Evolutionary conservation across 35 echinoderm and acorn worm species (phyloP).

Genomic region (Hemicentrotus pulcherrimus): DNA sequence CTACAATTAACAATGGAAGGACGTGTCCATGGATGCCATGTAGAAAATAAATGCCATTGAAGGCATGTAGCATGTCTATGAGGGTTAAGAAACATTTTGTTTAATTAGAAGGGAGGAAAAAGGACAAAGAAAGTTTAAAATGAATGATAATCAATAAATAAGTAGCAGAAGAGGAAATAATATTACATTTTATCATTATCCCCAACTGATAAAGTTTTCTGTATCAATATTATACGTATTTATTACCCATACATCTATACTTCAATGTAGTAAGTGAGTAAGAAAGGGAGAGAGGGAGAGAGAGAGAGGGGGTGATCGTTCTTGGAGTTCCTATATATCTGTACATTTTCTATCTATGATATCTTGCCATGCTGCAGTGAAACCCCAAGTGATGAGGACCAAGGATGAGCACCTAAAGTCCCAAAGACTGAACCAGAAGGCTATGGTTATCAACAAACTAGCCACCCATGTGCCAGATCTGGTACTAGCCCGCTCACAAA

Average conservation of each 20-base stretch:
- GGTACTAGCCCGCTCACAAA: constrained; percentile 51
- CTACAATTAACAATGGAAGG: neutral
- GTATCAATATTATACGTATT: neutral
- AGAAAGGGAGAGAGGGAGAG: neutral
- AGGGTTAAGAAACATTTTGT: neutral
- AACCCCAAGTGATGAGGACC: neutral
- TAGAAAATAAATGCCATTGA: neutral
- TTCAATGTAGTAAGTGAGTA: neutral
- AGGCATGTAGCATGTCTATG: neutral
- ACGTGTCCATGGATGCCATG: neutral
- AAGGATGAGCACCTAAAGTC: constrained; percentile 51
- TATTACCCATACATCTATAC: neutral
- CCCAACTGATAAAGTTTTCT: too few relatives aligned
- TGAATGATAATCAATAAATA: too few relatives aligned
- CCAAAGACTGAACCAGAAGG: constrained; percentile 22
- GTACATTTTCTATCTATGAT: neutral
- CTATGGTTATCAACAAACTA: constrained; percentile 75
- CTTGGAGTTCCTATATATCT: neutral
- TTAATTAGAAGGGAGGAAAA: too few relatives aligned
- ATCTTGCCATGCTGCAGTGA: neutral
- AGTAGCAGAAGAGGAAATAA: neutral
- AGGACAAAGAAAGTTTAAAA: too few relatives aligned
- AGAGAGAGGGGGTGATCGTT: neutral
- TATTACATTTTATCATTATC: too few relatives aligned
- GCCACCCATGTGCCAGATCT: constrained; percentile 91